Evolutionary conservation across 2,113 vertebrate genomes (phyloP).

Genomic region (Reinhardtius hippoglossoides): DNA sequence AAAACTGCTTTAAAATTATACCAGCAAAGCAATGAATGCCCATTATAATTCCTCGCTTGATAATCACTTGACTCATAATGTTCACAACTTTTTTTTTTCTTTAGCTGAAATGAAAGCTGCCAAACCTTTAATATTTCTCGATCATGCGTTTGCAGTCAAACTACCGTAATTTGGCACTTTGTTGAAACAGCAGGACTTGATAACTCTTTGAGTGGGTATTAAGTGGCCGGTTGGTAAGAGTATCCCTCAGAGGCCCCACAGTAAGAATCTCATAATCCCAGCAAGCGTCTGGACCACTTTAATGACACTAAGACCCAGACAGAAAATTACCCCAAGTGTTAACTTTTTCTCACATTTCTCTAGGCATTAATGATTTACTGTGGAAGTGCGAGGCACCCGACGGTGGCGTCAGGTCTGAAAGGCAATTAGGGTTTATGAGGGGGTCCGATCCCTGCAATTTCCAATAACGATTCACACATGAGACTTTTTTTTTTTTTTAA

Average conservation of each 20-base stretch:
- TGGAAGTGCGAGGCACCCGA: constrained; percentile 61
- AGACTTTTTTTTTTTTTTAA: constrained; percentile 71
- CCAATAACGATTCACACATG: constrained; percentile 71
- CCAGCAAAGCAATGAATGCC: not conserved
- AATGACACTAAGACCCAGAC: constrained; percentile 76
- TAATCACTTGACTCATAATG: constrained; percentile 32
- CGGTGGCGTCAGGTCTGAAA: constrained; percentile 78
- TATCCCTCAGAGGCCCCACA: constrained; percentile 57
- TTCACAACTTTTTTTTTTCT: constrained; percentile 33
- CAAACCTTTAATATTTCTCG: constrained; percentile 9
- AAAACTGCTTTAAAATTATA: not conserved
- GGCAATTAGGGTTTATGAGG: constrained; percentile 79
- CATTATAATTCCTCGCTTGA: constrained; percentile 10
- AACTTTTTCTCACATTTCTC: constrained; percentile 80
- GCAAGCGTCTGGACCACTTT: constrained; percentile 76
- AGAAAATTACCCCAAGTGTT: constrained; percentile 75
- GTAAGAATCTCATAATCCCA: constrained; percentile 73
- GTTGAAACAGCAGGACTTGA: constrained; percentile 72
- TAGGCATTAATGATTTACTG: constrained; percentile 77
- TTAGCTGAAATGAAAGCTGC: constrained; percentile 1
- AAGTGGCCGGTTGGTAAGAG: constrained; percentile 68
- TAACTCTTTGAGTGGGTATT: constrained; percentile 66
- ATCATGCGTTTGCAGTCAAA: constrained; percentile 24
- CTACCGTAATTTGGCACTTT: constrained; percentile 35
- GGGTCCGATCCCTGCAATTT: constrained; percentile 68